phyloP scores from a whole-genome alignment of 1,140 invertebrate genomes.

The Habropoda laboriosa region DNA sequence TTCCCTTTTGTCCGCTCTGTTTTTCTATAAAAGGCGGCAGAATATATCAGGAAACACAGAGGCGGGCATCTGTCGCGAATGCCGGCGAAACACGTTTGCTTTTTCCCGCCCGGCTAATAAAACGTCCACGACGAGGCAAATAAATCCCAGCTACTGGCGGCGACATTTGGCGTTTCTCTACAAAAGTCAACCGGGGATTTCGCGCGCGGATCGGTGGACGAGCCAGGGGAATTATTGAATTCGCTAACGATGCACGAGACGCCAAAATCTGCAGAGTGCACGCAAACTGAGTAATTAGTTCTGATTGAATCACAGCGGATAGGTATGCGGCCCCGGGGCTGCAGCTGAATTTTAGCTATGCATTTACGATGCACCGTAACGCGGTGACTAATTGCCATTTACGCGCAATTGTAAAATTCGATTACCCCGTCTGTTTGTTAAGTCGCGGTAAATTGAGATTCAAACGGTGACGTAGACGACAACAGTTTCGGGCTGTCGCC shows the following conservation, averaged over 20 bases:
- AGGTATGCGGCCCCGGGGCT: neutral
- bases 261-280: slow-evolving; percentile 31
- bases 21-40: too few relatives aligned
- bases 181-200: neutral
- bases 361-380: slow-evolving; percentile 25
- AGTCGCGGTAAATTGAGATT: neutral
- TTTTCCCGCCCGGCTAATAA: too few relatives aligned
- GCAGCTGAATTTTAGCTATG: slow-evolving; percentile 15
- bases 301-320: slow-evolving; percentile 43
- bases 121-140: neutral
- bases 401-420: slow-evolving; percentile 34
- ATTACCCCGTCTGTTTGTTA: slow-evolving; percentile 37
- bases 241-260: slow-evolving; percentile 26
- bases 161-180: neutral
- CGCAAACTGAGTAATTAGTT: slow-evolving; percentile 41
- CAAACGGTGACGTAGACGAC: neutral
- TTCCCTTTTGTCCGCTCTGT: too few relatives aligned
- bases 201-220: neutral
- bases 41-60: too few relatives aligned
- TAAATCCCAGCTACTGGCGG: neutral
- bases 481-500: neutral
- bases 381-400: slow-evolving; percentile 35
- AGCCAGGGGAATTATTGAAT: slow-evolving; percentile 4
- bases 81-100: too few relatives aligned
- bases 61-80: too few relatives aligned